A percentile compares a stretch with the other conserved stretches of the same genome.
Evolutionary conservation across 2,113 vertebrate genomes (phyloP).

Genomic region (Amblyornis subalaris): DNA sequence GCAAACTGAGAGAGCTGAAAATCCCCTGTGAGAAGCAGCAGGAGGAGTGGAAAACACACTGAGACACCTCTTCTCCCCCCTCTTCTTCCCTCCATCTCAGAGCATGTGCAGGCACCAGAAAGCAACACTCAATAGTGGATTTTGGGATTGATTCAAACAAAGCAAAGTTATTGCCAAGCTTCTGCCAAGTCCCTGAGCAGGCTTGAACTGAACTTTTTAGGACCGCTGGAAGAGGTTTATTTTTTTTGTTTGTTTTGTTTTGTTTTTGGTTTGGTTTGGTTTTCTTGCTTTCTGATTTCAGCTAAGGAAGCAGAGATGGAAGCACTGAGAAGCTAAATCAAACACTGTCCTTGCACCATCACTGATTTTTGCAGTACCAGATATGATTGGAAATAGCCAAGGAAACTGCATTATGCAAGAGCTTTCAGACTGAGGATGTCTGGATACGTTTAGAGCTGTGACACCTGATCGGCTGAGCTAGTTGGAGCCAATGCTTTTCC

Average conservation of each 20-base stretch:
- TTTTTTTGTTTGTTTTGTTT: background rate
- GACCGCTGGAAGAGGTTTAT: background rate
- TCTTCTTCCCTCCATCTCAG: accelerated
- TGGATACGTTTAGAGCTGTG: background rate
- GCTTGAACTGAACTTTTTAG: background rate
- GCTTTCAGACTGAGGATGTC: background rate
- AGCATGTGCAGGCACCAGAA: background rate
- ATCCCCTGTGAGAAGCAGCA: background rate
- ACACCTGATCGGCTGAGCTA: background rate
- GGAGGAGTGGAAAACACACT: background rate
- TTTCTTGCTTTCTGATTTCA: background rate
- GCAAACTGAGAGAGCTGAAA: background rate
- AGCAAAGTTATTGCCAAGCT: background rate
- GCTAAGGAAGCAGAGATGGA: background rate
- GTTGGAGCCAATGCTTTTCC: background rate
- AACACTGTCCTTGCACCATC: background rate
- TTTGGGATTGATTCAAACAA: background rate
- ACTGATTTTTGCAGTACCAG: background rate
- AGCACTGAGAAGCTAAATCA: background rate
- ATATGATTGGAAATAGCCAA: background rate
- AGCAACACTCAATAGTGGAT: background rate
- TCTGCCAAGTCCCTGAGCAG: background rate
- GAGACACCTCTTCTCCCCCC: background rate
- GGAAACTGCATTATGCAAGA: background rate
- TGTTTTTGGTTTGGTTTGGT: background rate